Evolutionary conservation across 92 coral and sea anemone genomes (phyloP), one percentile per base, ranked within the genome.

Genomic region (Zoanthus sansibaricus): DNA sequence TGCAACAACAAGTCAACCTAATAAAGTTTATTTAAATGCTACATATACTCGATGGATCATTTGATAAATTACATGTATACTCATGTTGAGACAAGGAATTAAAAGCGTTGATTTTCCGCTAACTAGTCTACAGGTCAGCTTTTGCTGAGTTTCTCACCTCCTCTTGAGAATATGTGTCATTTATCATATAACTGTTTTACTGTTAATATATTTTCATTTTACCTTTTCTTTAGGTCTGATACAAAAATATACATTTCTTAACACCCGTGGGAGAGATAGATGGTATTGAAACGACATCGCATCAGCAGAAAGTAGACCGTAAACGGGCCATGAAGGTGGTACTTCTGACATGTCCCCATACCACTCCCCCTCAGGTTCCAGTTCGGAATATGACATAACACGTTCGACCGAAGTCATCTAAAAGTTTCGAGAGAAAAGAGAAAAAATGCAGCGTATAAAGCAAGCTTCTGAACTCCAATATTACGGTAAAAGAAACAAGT

Each of bases 381-480:
- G 79, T 59, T 83, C 68, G 87, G 94, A 86, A 72, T 93, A 90
- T 51, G 94, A 95, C 20, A 93, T 79, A 48, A 95, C 94, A 85
- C 99, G 95, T 79, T 96, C 99, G 44, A 94, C 99, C 3, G 99
- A 91, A 70, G 94, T 95, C 99, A 96, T 96, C 99, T 96, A 75
- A 7, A 55, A 20, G 18, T 18, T 47, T 14, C 30, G 13, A 80
- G 32, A 10, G 17, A 42, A 3, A 13, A 64, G 32, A 54, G 44
- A 42, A 8, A 44, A n/a, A 58, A 75, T 1, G 61, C 42, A 49
- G 7, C 12, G 55, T 49, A 49, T 49, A 7, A 49, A 49, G 7
- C 12, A 49, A 49, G 55, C 10, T 37, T 37, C 2, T 37, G 4
- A 37, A 2, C 42, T 37, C 42, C 42, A 37, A 37, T 37, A 37